Base-by-base conservation (phyloP, 2,888 invertebrate species). In the Hemistola chrysoprasaria region DNA sequence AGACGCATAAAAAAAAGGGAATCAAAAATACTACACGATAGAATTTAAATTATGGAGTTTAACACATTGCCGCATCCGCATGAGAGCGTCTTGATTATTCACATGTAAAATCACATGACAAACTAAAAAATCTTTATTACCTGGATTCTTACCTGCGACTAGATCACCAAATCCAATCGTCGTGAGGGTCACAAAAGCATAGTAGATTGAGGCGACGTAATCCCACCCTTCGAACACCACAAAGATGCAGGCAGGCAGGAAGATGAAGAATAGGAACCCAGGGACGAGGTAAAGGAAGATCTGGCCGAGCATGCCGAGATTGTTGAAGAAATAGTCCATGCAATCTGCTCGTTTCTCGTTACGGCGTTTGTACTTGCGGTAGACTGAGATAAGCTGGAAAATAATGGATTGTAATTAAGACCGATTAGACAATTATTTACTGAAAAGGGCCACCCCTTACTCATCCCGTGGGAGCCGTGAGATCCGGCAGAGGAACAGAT, bases 91-190 rank as follows among this genome's bases (percentile, higher is more conserved):
- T n/a, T n/a, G n/a, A n/a, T n/a, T n/a, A n/a, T n/a, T n/a, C n/a
- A n/a, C n/a, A n/a, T n/a, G n/a, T n/a, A n/a, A n/a, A n/a, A n/a
- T n/a, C n/a, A n/a, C n/a, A n/a, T n/a, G n/a, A n/a, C n/a, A n/a
- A n/a, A n/a, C n/a, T n/a, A n/a, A n/a, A n/a, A n/a, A n/a, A n/a
- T n/a, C n/a, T n/a, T n/a, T n/a, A n/a, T n/a, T n/a, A n/a, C n/a
- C n/a, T n/a, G n/a, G n/a, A n/a, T 8, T 16, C 16, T 16, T 16
- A 95, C 95, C 95, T 76, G 97, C 96, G 20, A 97, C 97, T 66
- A 92, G 93, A 76, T 97, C 97, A n/a, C 97, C 97, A 75, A 97
- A 97, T 23, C 97, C 97, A 52, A 97, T 97, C 2, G 96, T 96
- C 1, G 96, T 95, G 6, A 95, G 90, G 0, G 96, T 95, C 7